Evolutionary conservation across 1,140 invertebrate species (phyloP).

Genomic region (Heliconius congener): DNA sequence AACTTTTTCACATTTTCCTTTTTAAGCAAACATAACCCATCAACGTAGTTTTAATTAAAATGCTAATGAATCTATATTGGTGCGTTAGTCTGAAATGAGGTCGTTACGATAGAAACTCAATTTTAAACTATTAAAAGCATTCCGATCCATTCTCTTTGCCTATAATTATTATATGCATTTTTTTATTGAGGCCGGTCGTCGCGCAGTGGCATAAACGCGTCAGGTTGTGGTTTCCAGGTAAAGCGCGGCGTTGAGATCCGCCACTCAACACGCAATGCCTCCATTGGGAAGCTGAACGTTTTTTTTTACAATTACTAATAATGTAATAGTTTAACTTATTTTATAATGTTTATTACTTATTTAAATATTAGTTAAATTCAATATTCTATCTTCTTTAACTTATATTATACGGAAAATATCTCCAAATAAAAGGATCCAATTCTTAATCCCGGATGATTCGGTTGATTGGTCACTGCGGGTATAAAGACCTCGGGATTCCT

Average conservation of each 20-base stretch:
- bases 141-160: neutral
- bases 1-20: slow-evolving; percentile 10
- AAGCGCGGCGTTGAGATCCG: too few species aligned
- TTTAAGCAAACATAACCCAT: slow-evolving; percentile 35
- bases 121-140: slow-evolving; percentile 33
- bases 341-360: too few species aligned
- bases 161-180: neutral
- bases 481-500: neutral
- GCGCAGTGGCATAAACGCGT: too few species aligned
- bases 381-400: too few species aligned
- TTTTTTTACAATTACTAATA: too few species aligned
- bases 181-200: too few species aligned
- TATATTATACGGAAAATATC: neutral
- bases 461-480: neutral
- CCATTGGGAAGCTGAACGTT: too few species aligned
- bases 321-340: too few species aligned
- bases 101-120: slow-evolving; percentile 33
- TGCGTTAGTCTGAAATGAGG: slow-evolving; percentile 33
- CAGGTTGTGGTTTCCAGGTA: too few species aligned
- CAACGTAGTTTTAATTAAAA: slow-evolving; percentile 50
- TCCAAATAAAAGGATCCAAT: slow-evolving; percentile 9
- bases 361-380: too few species aligned
- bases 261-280: too few species aligned
- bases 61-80: slow-evolving; percentile 48
- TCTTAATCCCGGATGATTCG: neutral